These are phyloP conservation scores for Hestina assimilis DNA, from an alignment of 1,140 invertebrate species.

Conservation along the genomic window DNA sequence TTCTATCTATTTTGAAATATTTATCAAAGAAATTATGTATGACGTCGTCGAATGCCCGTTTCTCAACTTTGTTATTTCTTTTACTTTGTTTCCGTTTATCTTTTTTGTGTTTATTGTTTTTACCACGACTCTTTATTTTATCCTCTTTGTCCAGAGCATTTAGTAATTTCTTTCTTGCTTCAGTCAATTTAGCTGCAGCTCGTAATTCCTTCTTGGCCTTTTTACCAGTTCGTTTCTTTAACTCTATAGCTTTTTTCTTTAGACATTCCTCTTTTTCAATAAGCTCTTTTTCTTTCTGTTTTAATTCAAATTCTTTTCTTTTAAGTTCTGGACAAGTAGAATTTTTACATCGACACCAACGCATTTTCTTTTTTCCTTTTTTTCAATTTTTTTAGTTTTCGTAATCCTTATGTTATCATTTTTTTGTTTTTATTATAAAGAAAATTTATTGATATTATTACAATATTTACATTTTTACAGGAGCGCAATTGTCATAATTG, in stretches of 20 bases:
- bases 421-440: no score
- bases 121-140: neutral
- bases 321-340: no score
- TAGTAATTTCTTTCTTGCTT: conserved; percentile 16
- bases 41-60: conserved; percentile 9
- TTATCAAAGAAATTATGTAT: conserved; percentile 32
- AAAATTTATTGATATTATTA: no score
- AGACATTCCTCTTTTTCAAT: conserved; percentile 8
- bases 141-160: neutral
- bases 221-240: conserved; percentile 2
- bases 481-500: no score
- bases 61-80: conserved; percentile 10
- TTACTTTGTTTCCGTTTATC: conserved; percentile 16
- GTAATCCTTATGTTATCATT: no score
- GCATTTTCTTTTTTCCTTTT: conserved; percentile 10
- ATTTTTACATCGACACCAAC: conserved; percentile 9
- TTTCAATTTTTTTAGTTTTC: neutral
- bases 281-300: conserved; percentile 17
- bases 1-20: conserved; percentile 23
- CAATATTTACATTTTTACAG: no score
- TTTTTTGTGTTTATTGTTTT: conserved; percentile 1
- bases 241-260: conserved; percentile 5
- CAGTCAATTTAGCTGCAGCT: conserved; percentile 16
- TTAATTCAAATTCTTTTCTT: conserved; percentile 16
- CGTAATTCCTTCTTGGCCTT: conserved; percentile 1